These are phyloP conservation scores for Carabus problematicus DNA, from an alignment of 2,888 invertebrate genomes.

Conservation along the genomic window DNA sequence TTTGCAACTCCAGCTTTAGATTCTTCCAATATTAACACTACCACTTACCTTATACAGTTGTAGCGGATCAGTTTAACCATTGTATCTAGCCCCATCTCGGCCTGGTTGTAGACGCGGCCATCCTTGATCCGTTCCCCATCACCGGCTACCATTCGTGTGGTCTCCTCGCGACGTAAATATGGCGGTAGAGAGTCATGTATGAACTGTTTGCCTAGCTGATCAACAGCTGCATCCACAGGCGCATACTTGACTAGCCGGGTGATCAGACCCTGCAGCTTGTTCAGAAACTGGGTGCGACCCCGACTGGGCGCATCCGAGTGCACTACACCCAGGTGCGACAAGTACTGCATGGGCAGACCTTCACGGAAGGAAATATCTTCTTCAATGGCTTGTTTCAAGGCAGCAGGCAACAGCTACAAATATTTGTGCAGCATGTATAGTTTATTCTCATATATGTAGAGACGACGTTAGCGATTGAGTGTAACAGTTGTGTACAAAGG, in stretches of 20 bases:
- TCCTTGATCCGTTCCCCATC: constrained; percentile 74
- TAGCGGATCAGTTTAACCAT: constrained; percentile 67
- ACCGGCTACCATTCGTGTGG: constrained; percentile 72
- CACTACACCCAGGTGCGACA: constrained; percentile 76
- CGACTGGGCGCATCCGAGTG: constrained; percentile 64
- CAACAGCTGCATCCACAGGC: constrained; percentile 81
- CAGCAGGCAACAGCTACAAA: constrained; percentile 70
- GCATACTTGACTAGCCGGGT: constrained; percentile 66
- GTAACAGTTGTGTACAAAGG: too few species aligned
- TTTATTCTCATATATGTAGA: too few species aligned
- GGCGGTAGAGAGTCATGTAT: constrained; percentile 91
- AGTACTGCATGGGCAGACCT: constrained; percentile 82
- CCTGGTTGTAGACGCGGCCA: constrained; percentile 69
- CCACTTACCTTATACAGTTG: constrained; percentile 58
- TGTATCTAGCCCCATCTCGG: constrained; percentile 70
- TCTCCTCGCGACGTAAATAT: constrained; percentile 71
- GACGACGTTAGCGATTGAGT: too few species aligned
- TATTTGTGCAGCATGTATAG: too few species aligned
- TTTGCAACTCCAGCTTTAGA: neutral
- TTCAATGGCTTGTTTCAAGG: constrained; percentile 75
- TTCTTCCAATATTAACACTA: constrained; percentile 21
- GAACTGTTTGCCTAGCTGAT: constrained; percentile 83
- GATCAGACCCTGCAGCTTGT: constrained; percentile 65
- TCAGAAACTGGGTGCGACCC: constrained; percentile 44
- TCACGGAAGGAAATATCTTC: constrained; percentile 72